These are phyloP conservation scores for Chromis chromis DNA, from an alignment of 2,797 vertebrate species.

Conservation along the genomic window DNA sequence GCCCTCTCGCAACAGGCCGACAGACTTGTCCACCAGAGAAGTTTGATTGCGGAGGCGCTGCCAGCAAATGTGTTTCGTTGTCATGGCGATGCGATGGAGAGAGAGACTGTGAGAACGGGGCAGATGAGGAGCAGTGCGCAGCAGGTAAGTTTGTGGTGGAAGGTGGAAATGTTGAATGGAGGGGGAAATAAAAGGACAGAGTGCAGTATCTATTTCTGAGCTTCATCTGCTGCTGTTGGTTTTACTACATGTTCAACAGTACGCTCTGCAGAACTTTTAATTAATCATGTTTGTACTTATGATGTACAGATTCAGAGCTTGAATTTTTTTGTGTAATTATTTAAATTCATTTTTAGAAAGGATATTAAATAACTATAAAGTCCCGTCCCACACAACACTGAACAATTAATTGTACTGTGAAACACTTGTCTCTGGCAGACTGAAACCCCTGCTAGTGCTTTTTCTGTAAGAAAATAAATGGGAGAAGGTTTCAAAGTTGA, in stretches of 20 bases:
- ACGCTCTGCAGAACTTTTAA: not conserved
- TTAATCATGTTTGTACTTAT: not conserved
- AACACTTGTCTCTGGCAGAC: no score
- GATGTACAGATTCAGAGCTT: not conserved
- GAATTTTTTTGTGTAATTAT: not conserved
- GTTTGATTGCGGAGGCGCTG: slow-evolving; percentile 92
- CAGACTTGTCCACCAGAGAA: slow-evolving; percentile 94
- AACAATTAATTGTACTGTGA: no score
- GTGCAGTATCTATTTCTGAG: not conserved
- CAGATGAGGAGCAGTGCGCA: slow-evolving; percentile 92
- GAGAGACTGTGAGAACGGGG: slow-evolving; percentile 93
- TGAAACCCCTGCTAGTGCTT: no score
- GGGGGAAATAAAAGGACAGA: not conserved
- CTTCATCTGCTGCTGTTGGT: slow-evolving; percentile 9
- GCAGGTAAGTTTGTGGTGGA: slow-evolving; percentile 82
- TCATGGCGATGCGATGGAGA: slow-evolving; percentile 98
- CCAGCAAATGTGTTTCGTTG: slow-evolving; percentile 93
- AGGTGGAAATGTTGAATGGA: not conserved
- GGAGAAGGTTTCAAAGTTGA: not conserved
- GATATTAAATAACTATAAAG: no score
- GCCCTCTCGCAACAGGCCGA: slow-evolving; percentile 80
- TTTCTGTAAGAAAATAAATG: no score
- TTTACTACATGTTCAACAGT: not conserved
- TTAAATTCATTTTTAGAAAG: not conserved
- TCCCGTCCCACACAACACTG: no score